A percentile compares a stretch with the other conserved stretches of the same genome.
phyloP scores from a whole-genome alignment of 2,113 vertebrate species.

The Proterorhinus semilunaris region DNA sequence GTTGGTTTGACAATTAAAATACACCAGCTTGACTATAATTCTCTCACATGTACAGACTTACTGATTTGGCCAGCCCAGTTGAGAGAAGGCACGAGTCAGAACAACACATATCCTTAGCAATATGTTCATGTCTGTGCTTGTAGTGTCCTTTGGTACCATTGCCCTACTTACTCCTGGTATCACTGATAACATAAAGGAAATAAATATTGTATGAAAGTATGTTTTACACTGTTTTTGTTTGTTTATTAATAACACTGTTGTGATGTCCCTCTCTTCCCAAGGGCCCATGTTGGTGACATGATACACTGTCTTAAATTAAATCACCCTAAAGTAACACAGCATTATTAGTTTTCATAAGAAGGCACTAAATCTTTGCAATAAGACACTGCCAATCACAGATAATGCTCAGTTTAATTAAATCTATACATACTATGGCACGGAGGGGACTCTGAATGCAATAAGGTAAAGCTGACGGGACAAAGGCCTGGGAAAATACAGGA shows the following conservation, averaged over 20 bases:
- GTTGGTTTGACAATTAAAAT: too few species aligned
- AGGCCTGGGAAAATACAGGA: not conserved
- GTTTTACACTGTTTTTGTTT: not conserved
- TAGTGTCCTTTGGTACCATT: too few species aligned
- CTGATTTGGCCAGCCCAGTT: too few species aligned
- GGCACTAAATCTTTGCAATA: slow-evolving; percentile 32
- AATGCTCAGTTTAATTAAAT: slow-evolving; percentile 26
- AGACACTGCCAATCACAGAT: slow-evolving; percentile 44
- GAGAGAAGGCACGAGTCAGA: too few species aligned
- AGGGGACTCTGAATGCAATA: not conserved
- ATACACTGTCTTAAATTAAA: not conserved
- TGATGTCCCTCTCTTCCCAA: slow-evolving; percentile 4
- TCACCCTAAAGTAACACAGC: slow-evolving; percentile 31
- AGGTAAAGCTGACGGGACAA: slow-evolving; percentile 4
- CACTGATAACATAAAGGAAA: too few species aligned
- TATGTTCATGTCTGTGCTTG: too few species aligned
- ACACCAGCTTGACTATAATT: too few species aligned
- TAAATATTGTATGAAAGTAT: too few species aligned
- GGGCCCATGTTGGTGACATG: slow-evolving; percentile 11
- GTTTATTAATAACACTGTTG: slow-evolving; percentile 9
- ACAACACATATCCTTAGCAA: too few species aligned
- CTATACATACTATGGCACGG: slow-evolving; percentile 16
- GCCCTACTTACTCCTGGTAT: too few species aligned
- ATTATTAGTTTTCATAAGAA: slow-evolving; percentile 53
- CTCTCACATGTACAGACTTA: too few species aligned